A percentile compares a stretch with the other conserved stretches of the same genome.
Evolutionary conservation across 2,797 vertebrate species (phyloP).

Genomic region (Bryconaethiops microstoma): DNA sequence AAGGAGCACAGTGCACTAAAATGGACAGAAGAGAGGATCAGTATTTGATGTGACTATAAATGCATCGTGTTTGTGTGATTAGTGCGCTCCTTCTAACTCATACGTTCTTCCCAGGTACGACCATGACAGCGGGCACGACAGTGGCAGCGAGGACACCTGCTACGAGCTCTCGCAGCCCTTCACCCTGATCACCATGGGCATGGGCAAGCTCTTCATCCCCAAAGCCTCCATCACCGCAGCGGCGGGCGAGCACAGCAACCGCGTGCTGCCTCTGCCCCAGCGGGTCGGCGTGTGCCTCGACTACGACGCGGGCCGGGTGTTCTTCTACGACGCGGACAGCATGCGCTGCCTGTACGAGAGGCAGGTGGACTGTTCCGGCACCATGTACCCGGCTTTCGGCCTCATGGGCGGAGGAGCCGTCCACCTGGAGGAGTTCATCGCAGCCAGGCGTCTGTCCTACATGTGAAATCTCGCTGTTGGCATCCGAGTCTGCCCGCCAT

Average conservation of each 20-base stretch:
- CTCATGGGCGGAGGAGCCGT: constrained; percentile 90
- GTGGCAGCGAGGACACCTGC: constrained; percentile 91
- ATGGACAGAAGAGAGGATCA: no score
- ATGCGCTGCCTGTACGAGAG: constrained; percentile 96
- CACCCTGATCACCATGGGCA: constrained; percentile 90
- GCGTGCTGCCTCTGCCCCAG: constrained; percentile 86
- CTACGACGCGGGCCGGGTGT: constrained; percentile 87
- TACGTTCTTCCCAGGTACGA: constrained; percentile 81
- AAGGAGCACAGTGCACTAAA: no score
- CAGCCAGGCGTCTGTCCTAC: constrained; percentile 79
- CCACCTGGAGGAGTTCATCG: constrained; percentile 86
- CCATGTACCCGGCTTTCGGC: constrained; percentile 94
- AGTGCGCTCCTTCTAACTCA: neutral
- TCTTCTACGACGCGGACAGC: constrained; percentile 86
- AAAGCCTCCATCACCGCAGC: constrained; percentile 77
- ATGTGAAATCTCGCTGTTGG: neutral
- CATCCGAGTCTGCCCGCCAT: neutral
- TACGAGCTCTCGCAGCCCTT: constrained; percentile 91
- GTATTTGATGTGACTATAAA: no score
- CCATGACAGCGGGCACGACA: constrained; percentile 97
- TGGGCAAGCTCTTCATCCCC: constrained; percentile 94
- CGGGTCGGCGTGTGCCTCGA: constrained; percentile 90
- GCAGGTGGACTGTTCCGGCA: constrained; percentile 91
- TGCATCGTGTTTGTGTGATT: neutral
- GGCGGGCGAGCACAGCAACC: constrained; percentile 76